Evolutionary conservation across 2,113 vertebrate genomes (phyloP).

Genomic region (Rallus limicola): DNA sequence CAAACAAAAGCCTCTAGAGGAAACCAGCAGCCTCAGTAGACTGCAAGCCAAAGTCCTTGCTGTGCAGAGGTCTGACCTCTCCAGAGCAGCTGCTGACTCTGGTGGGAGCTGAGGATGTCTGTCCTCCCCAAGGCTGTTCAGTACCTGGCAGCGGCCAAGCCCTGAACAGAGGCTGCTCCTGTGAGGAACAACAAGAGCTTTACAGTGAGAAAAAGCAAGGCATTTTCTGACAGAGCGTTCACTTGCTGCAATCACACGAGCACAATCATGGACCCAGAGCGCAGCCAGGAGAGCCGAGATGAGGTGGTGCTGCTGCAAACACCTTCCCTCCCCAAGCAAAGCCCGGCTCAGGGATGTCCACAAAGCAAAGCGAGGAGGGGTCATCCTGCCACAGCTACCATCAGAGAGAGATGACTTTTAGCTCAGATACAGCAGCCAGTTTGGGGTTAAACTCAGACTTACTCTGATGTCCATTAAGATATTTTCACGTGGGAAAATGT

Average conservation of each 20-base stretch:
- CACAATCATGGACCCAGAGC: accelerated
- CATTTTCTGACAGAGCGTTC: accelerated
- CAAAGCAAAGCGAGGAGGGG: not conserved
- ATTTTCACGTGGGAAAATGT: conserved; percentile 84
- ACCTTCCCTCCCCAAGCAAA: not conserved
- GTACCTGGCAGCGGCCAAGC: not conserved
- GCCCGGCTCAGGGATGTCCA: accelerated
- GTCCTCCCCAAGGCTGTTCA: not conserved
- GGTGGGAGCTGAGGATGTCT: not conserved
- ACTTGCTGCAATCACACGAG: not conserved
- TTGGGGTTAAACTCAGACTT: conserved; percentile 61
- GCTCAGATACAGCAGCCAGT: conserved; percentile 44
- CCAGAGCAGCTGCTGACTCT: not conserved
- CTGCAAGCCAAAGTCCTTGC: not conserved
- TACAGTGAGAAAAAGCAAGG: accelerated
- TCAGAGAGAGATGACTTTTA: not conserved
- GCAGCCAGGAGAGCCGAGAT: not conserved
- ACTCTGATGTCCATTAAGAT: conserved; percentile 72
- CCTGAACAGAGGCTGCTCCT: not conserved
- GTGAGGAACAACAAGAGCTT: not conserved
- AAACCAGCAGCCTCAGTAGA: not conserved
- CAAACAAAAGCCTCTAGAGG: not conserved
- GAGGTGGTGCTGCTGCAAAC: not conserved
- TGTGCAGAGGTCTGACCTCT: accelerated
- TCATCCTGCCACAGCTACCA: accelerated